Base-by-base conservation (phyloP, 2,797 vertebrate genomes). In the Acestrorhynchus altus region DNA sequence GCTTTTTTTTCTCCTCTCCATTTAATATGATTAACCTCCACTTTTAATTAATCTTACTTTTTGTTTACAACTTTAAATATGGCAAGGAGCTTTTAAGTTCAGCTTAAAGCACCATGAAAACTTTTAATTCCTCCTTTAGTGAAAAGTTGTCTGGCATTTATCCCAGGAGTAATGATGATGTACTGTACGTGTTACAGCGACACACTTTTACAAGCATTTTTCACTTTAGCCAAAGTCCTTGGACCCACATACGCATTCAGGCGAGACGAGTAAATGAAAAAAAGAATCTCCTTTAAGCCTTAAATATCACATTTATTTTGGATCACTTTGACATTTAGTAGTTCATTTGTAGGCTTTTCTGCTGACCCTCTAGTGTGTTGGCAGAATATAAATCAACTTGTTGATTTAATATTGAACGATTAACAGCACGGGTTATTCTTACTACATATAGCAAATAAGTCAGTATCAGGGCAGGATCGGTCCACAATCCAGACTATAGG, bases 191-290 rank as follows among this genome's bases (percentile, higher is more conserved):
- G 12, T 20, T n/a, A 40, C 39, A 40, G 1, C 16, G n/a, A 12
- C n/a, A 40, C 31, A 39, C 18, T 63, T 59, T 5, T 16, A 39
- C 16, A 0, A 61, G 8, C 8, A n/a, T 18, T 20, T 18, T 61
- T 63, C 35, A 39, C 60, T n/a, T 63, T 12, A 63, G 18, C 60
- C 12, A 63, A 31, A 40, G 59, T 35, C 57, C 57, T 60, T 60
- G 57, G 57, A 31, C 28, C 16, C 31, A 60, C n/a, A 35, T 28
- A 26, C 4, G 2, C 39, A 22, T n/a, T 12, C 42, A 66, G 20
- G 63, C 9, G 8, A 47, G 24, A 24, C 1, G 18, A 26, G 24
- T 28, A 20, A n/a, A 68, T 11, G 46, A 4, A 35, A 5, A 51
- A 35, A 51, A 9, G 8, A 8, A 66, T 64, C 39, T 22, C 61